These are phyloP conservation scores for Gambusia affinis DNA, from an alignment of 2,113 vertebrate species.

Conservation along the genomic window DNA sequence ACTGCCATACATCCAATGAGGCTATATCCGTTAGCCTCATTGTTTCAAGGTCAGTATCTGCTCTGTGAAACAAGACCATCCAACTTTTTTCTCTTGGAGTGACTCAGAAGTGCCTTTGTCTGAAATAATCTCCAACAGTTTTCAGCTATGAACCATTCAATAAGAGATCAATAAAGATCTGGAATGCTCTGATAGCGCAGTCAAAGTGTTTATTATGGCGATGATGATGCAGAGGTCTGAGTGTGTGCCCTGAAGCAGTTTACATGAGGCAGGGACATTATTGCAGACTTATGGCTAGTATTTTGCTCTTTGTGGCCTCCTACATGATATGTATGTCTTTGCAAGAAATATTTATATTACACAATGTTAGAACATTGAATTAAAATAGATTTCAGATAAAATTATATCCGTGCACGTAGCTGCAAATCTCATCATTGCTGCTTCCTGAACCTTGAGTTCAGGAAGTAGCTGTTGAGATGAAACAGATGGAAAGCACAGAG, in stretches of 20 bases:
- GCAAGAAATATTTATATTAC: not conserved
- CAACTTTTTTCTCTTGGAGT: slow-evolving; percentile 17
- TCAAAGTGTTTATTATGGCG: not conserved
- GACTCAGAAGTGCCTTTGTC: slow-evolving; percentile 21
- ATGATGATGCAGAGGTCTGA: not conserved
- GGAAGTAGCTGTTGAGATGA: no score
- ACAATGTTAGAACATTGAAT: not conserved
- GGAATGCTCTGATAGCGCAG: slow-evolving; percentile 29
- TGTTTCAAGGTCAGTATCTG: slow-evolving; percentile 46
- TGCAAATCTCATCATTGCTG: not conserved
- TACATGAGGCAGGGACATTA: not conserved
- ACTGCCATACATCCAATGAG: no score
- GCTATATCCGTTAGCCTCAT: no score
- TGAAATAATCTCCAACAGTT: slow-evolving; percentile 9
- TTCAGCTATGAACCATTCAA: slow-evolving; percentile 40
- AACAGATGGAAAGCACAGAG: no score
- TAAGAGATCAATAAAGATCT: slow-evolving; percentile 45
- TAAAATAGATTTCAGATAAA: not conserved
- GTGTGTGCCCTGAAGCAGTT: not conserved
- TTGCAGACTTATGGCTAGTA: not conserved
- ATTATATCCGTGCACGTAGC: not conserved
- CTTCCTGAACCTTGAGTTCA: no score
- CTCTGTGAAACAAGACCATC: slow-evolving; percentile 19
- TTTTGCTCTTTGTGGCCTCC: not conserved
- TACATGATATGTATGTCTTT: not conserved